Evolutionary conservation across 1,140 invertebrate species (phyloP).

Genomic region (Archivesica marissinica): DNA sequence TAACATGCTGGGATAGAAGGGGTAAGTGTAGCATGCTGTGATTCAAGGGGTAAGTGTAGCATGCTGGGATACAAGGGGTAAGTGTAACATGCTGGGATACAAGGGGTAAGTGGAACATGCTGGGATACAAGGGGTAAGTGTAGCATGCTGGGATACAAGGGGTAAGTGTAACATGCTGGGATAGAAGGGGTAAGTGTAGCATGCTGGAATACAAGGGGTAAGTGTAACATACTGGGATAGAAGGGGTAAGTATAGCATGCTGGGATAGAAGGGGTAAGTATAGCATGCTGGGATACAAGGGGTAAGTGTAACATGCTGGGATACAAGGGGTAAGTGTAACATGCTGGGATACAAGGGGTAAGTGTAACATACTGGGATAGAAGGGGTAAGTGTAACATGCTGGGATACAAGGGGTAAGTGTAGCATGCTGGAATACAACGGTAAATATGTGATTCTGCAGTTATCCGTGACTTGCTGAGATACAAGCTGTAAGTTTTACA

Average conservation of each 20-base stretch:
- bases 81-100: conserved; percentile 85
- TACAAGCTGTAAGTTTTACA: conserved; percentile 16
- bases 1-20: conserved; percentile 51
- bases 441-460: conserved; percentile 87
- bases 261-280: too few relatives aligned
- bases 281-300: conserved; percentile 50
- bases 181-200: conserved; percentile 28
- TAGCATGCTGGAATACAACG: conserved; percentile 85
- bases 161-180: conserved; percentile 68
- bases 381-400: conserved; percentile 70
- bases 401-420: conserved; percentile 45
- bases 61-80: conserved; percentile 55
- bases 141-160: conserved; percentile 85
- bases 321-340: conserved; percentile 85
- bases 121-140: conserved; percentile 45
- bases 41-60: conserved; percentile 85
- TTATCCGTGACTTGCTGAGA: conserved; percentile 59
- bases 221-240: conserved; percentile 60
- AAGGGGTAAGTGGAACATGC: conserved; percentile 78
- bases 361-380: background rate
- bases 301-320: conserved; percentile 65
- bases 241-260: background rate
- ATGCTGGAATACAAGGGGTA: conserved; percentile 86
- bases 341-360: conserved; percentile 55
- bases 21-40: conserved; percentile 72